Evolutionary conservation across 2,888 invertebrate genomes (phyloP), one percentile per base, ranked within the genome.

Genomic region (Ornithoptera priamus): DNA sequence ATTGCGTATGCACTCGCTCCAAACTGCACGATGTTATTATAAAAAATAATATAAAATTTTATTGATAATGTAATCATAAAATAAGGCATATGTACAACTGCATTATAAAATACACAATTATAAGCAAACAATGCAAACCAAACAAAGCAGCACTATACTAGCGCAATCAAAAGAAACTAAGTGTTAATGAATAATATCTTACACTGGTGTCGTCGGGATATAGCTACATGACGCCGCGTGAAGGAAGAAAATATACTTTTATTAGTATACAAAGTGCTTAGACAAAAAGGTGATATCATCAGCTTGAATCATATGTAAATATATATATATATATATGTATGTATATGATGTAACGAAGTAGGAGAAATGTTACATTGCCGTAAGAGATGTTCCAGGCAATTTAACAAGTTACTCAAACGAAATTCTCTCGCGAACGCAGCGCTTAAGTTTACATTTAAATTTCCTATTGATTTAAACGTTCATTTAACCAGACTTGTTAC

Each of bases 191-290:
- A 70, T 77, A 75, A 75, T 80, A 79, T 90, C 94, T 94, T 94
- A 94, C 94, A 94, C 94, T 93, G 94, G 94, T 82, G 94, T 94
- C 87, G 94, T 93, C 87, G 93, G 92, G 82, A 93, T 86, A 90
- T 93, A 93, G 85, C 93, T 93, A 90, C 77, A 83, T 80, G 80
- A 84, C 88, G 93, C 92, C 93, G 93, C 93, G 92, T 93, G 89
- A 82, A 86, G 83, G 84, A 83, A 84, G 86, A 73, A 82, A 83
- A 77, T 80, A 75, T 76, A 74, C 68, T 78, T 81, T 87, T 86
- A 88, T 86, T 88, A 69, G 64, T 65, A 68, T 42, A 79, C 76
- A 76, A 74, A 76, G 86, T 87, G 85, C 84, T 77, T 67, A 68
- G 5, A 71, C 70, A 65, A 69, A 77, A 74, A 73, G 60, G 74